Percentiles rank a stretch among this genome's conserved stretches.
phyloP scores from a whole-genome alignment of 2,113 vertebrate species.

The Thunnus thynnus region DNA sequence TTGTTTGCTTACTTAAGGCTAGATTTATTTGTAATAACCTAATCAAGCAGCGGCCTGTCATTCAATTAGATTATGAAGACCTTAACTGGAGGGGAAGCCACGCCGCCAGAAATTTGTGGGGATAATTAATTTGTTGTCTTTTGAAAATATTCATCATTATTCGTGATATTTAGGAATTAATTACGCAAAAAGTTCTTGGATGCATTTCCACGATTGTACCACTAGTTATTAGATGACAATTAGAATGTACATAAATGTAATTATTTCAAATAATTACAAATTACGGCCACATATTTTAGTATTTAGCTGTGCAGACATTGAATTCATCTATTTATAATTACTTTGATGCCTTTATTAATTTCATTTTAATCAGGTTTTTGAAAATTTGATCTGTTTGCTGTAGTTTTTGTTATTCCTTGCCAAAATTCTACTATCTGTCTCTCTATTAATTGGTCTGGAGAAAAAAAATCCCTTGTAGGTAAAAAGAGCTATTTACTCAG shows the following conservation, averaged over 20 bases:
- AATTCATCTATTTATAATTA: slow-evolving; percentile 49
- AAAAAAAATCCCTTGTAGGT: slow-evolving; percentile 75
- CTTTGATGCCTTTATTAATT: slow-evolving; percentile 27
- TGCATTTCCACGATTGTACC: slow-evolving; percentile 40
- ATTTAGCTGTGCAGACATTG: slow-evolving; percentile 8
- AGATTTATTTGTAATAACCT: slow-evolving; percentile 79
- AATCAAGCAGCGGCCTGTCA: slow-evolving; percentile 76
- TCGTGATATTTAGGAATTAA: slow-evolving; percentile 63
- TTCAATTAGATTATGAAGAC: slow-evolving; percentile 68
- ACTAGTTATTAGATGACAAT: slow-evolving; percentile 56
- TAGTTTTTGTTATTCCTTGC: slow-evolving; percentile 43
- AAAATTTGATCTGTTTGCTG: slow-evolving; percentile 33
- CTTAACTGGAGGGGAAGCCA: slow-evolving; percentile 29
- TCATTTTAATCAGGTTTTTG: slow-evolving; percentile 18
- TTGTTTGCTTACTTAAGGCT: slow-evolving; percentile 72
- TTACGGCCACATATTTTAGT: slow-evolving; percentile 37
- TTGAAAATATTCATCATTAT: slow-evolving; percentile 61
- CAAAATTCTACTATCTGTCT: slow-evolving; percentile 43
- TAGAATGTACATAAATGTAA: slow-evolving; percentile 59
- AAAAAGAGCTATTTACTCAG: slow-evolving; percentile 81
- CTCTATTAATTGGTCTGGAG: slow-evolving; percentile 78
- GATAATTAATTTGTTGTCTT: slow-evolving; percentile 59
- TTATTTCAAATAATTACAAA: slow-evolving; percentile 68
- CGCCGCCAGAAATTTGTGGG: slow-evolving; percentile 4
- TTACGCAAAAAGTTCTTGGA: slow-evolving; percentile 46